These are phyloP conservation scores for Pseudochirops corinnae DNA, from an alignment of 2,797 vertebrate species.

Conservation along the genomic window DNA sequence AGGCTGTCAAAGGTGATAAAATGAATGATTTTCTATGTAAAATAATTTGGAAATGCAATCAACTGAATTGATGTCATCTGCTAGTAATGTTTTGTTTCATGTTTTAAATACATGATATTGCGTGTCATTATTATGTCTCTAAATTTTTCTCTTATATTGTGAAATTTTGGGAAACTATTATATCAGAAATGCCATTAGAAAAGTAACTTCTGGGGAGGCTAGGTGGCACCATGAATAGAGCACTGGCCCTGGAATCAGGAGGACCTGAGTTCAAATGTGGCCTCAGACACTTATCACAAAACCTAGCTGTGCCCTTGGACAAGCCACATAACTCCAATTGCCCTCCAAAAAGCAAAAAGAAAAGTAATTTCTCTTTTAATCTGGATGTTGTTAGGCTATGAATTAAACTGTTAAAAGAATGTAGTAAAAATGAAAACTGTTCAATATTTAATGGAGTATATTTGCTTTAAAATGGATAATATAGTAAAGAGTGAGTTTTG, in stretches of 20 bases:
- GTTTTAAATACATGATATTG: not conserved
- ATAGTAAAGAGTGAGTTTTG: no score
- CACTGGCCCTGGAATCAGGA: no score
- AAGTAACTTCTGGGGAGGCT: no score
- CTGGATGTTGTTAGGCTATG: not conserved
- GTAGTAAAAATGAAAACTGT: not conserved
- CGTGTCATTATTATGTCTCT: not conserved
- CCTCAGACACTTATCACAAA: no score
- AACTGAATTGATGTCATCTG: not conserved
- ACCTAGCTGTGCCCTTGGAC: no score
- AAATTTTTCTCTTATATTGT: not conserved
- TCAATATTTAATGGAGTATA: not conserved
- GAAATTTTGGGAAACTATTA: not conserved
- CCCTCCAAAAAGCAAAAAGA: no score
- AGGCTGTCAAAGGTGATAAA: not conserved
- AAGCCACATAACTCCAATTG: no score
- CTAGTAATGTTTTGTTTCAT: not conserved
- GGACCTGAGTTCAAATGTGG: no score
- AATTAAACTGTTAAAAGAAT: not conserved
- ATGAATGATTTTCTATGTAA: not conserved
- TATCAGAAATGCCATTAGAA: not conserved
- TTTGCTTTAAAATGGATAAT: not conserved
- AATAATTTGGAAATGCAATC: not conserved
- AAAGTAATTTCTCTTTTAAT: not conserved
- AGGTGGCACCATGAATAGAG: no score